Evolutionary conservation across 92 coral and sea anemone species (phyloP), one percentile per base, ranked within the genome.

Genomic region (Porites cylindrica): DNA sequence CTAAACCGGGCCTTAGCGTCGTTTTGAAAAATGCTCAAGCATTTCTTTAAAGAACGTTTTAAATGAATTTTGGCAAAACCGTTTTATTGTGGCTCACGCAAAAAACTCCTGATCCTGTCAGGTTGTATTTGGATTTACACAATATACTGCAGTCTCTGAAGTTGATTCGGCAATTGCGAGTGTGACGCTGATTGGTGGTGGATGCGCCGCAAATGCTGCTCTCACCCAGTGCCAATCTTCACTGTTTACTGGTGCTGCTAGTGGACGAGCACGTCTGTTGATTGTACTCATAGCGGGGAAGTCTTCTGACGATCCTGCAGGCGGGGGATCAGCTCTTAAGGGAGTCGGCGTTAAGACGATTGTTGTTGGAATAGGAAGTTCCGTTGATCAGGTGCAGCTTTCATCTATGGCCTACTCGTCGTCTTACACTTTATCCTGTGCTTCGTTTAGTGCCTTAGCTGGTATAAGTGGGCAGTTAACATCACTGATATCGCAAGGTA

Each of bases 271-370:
- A 1, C 90, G 85, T 75, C 82, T 94, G 1, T 85, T 94, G n/a
- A 88, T 94, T 23, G 98, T 94, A 51, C 66, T 94, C 70, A 92
- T 94, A 76, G 98, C 98, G 65, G 95, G 95, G 72, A 90, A 90
- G 51, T 94, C 98, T 2, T 83, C 98, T 1, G 98, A 92, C 65
- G 94, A 87, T 73, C 94, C 90, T 52, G 59, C 91, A 24, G 76
- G 88, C 3, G 91, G 88, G 14, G 95, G 95, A 20, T 82, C 82
- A 6, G 88, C 89, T 1, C 70, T 94, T 66, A 88, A 88, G 78
- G 85, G 69, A 71, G 91, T 83, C 75, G 90, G 91, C 20, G 95
- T 92, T 2, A 92, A 94, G 72, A 94, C 92, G 11, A 94, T 94
- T 47, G 95, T 94, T 7, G 89, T 94, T n/a, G 98, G 98, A 18